Evolutionary conservation across 92 coral and sea anemone genomes (phyloP).

Genomic region (Porites lobata): DNA sequence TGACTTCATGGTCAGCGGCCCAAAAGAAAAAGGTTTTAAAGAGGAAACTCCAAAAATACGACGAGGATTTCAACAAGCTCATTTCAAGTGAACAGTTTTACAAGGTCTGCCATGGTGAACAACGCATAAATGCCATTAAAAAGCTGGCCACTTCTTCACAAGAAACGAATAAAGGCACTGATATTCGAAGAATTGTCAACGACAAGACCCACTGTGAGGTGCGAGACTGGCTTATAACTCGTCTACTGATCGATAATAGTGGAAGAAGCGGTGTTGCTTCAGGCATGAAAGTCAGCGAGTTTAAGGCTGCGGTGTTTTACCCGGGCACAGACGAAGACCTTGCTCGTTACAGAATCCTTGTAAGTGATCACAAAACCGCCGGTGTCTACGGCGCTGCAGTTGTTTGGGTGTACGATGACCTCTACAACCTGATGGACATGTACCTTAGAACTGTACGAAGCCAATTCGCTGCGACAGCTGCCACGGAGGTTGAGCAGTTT

Average conservation of each 20-base stretch:
- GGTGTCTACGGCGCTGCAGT: conserved; percentile 63
- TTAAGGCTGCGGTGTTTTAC: conserved; percentile 53
- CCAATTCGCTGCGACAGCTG: conserved; percentile 15
- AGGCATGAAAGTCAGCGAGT: conserved; percentile 27
- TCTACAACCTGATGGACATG: conserved; percentile 44
- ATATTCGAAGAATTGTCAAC: neutral
- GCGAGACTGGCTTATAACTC: conserved; percentile 44
- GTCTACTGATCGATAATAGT: conserved; percentile 28
- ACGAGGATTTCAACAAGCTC: conserved; percentile 55
- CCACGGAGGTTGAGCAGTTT: conserved; percentile 31
- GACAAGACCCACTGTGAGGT: conserved; percentile 38
- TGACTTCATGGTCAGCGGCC: conserved; percentile 57
- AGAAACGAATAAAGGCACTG: conserved; percentile 2
- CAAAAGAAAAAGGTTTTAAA: conserved; percentile 37
- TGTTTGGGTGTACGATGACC: conserved; percentile 64
- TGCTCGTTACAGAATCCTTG: conserved; percentile 59
- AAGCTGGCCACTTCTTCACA: conserved; percentile 52
- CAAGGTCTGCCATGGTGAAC: conserved; percentile 61
- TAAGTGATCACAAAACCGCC: conserved; percentile 64
- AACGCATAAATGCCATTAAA: conserved; percentile 57
- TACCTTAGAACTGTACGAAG: conserved; percentile 48
- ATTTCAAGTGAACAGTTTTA: conserved; percentile 55
- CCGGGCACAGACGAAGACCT: conserved; percentile 56
- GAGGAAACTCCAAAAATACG: conserved; percentile 37
- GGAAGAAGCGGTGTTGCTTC: conserved; percentile 34